Evolutionary conservation across 2,113 vertebrate species (phyloP), one percentile per base, ranked within the genome.

Genomic region (Eublepharis macularius): DNA sequence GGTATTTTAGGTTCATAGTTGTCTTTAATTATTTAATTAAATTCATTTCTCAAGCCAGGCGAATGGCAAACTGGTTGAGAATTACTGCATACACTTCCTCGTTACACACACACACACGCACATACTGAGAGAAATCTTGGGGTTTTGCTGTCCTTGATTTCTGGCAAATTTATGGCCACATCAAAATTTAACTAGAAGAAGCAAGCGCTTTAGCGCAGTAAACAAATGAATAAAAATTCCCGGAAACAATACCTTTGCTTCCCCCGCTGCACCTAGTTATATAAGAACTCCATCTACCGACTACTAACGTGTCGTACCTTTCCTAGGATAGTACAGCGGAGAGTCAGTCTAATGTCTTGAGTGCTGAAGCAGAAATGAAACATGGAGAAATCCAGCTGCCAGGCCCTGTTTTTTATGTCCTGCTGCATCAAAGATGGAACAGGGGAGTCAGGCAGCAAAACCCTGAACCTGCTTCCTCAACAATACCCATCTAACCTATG

Each of bases 281-380:
- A 51, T 2, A 80, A 86, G 76, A 39, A 49, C 80, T 29, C 79
- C 66, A 39, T 29, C 60, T 83, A 34, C 2, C 0, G 70, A 83
- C 75, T 29, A 32, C 78, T 21, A 74, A 60, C 14, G 39, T 29
- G 88, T 78, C 81, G 17, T 24, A 60, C 83, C 68, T 81, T 75
- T 70, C 57, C 21, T 34, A 68, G 11, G 57, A 82, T 21, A 82
- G 63, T 6, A 0, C 7, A 75, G 80, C 24, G 1, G 0, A 69
- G 82, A 90, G 76, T 70, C 84, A 16, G 43, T 69, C 41, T 24
- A 82, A 86, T 5, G 49, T 57, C 75, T 54, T 41, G 41, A 5
- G 45, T 78, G 88, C 60, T 69, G 80, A 84, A 89, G 81, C 80
- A 80, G 86, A 88, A 89, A 83, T 0, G 1, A 82, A 86, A n/a